A percentile compares a stretch with the other conserved stretches of the same genome.
Conservation (phyloP, 2,797 vertebrate species). For the Parauchenoglanis ngamensis region DNA sequence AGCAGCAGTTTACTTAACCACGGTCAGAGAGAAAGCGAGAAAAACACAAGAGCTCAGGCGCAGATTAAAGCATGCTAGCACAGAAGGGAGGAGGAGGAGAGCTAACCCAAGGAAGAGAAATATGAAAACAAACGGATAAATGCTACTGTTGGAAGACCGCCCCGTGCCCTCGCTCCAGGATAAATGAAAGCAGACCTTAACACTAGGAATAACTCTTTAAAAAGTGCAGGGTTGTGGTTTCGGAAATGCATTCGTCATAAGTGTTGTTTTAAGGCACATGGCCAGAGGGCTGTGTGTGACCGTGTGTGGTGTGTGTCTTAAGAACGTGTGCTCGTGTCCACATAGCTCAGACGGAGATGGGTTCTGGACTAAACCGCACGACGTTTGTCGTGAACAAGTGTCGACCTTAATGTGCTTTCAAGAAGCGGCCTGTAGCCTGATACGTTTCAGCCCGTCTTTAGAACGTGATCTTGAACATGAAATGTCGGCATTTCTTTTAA, state of each 20-base stretch:
- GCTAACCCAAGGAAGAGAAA: constrained; percentile 27
- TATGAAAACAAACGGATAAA: constrained; percentile 46
- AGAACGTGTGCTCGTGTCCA: background rate
- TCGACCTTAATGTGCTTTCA: constrained; percentile 1
- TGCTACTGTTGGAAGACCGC: constrained; percentile 50
- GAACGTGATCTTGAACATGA: background rate
- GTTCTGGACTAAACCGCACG: background rate
- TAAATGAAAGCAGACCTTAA: constrained; percentile 43
- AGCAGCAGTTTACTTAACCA: constrained; percentile 37
- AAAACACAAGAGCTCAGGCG: constrained; percentile 6
- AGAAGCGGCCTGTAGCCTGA: constrained; percentile 12
- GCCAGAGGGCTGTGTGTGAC: background rate
- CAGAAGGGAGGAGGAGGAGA: background rate
- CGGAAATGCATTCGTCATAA: constrained; percentile 31
- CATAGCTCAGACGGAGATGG: background rate
- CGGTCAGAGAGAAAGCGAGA: constrained; percentile 10
- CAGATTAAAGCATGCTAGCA: background rate
- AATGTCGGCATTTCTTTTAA: constrained; percentile 4
- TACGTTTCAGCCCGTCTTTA: background rate
- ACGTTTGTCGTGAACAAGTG: background rate
- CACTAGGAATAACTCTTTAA: constrained; percentile 38
- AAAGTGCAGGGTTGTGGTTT: constrained; percentile 35
- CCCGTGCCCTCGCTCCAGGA: constrained; percentile 33
- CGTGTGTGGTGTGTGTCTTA: background rate
- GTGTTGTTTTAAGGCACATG: constrained; percentile 28